phyloP scores from a whole-genome alignment of 1,140 invertebrate species.

The Drosophila bifasciata region DNA sequence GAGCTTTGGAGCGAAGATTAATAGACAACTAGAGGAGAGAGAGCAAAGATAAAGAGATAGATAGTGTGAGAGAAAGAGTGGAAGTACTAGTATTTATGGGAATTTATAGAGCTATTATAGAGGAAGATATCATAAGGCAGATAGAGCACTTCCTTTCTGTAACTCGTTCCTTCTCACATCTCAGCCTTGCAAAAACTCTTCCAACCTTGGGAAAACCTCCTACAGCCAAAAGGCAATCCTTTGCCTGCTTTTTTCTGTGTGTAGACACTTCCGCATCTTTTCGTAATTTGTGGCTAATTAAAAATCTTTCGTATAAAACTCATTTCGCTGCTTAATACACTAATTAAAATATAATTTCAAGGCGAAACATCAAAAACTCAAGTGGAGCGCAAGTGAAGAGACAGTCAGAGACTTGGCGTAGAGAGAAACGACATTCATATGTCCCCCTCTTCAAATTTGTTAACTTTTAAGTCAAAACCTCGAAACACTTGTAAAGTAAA shows the following conservation, averaged over 20 bases:
- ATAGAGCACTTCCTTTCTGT: too few relatives aligned
- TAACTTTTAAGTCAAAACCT: constrained; percentile 31
- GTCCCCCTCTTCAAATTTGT: constrained; percentile 17
- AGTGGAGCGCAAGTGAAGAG: background rate
- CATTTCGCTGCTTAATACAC: too few relatives aligned
- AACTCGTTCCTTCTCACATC: too few relatives aligned
- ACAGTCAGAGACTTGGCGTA: constrained; percentile 6
- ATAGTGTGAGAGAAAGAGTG: background rate
- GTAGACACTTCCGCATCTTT: too few relatives aligned
- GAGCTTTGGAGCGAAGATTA: constrained; percentile 11
- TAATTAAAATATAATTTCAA: constrained; percentile 1
- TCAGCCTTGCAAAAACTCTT: too few relatives aligned
- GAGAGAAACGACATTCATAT: constrained; percentile 8
- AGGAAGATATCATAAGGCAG: too few relatives aligned
- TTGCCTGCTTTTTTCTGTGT: too few relatives aligned
- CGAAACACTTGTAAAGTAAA: constrained; percentile 42
- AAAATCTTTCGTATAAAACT: too few relatives aligned
- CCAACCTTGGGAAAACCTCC: too few relatives aligned
- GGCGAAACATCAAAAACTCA: constrained; percentile 13
- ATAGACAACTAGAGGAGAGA: background rate
- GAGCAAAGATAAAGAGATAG: background rate
- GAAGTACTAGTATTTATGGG: too few relatives aligned
- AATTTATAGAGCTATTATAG: too few relatives aligned
- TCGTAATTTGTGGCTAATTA: background rate
- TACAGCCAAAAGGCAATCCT: too few relatives aligned